Conservation (phyloP, 2,888 invertebrate genomes). For the Andricus quercusramuli region DNA sequence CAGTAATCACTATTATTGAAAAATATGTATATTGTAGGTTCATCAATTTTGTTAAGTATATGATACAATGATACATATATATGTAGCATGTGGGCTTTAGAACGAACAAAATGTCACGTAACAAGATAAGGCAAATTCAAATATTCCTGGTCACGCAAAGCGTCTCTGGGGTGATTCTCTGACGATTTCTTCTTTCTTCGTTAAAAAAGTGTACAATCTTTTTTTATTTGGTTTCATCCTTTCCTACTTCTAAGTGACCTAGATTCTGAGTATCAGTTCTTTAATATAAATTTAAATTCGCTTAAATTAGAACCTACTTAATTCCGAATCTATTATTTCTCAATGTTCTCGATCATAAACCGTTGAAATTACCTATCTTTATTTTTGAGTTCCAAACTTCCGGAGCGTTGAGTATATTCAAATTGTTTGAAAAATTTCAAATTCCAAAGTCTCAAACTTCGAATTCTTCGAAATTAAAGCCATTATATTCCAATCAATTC, state of each 20-base stretch:
- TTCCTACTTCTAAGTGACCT: background rate
- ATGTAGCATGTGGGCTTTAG: background rate
- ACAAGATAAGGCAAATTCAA: background rate
- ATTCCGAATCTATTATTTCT: background rate
- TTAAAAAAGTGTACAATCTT: background rate
- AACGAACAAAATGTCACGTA: background rate
- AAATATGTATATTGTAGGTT: background rate
- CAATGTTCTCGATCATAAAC: too few species aligned
- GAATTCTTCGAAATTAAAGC: background rate
- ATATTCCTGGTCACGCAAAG: background rate
- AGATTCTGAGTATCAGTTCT: too few species aligned
- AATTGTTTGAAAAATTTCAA: slow-evolving; percentile 10
- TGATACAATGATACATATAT: background rate
- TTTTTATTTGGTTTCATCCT: background rate
- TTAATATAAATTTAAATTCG: too few species aligned
- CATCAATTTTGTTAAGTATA: background rate
- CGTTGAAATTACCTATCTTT: too few species aligned
- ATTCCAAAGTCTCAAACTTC: background rate
- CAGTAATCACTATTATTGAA: too few species aligned
- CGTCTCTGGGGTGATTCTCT: background rate
- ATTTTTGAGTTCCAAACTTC: too few species aligned
- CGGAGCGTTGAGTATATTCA: background rate
- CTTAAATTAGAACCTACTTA: background rate
- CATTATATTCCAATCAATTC: background rate
- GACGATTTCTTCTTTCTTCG: background rate